phyloP scores from a whole-genome alignment of 2,888 invertebrate genomes.

The Torymus auratus region DNA sequence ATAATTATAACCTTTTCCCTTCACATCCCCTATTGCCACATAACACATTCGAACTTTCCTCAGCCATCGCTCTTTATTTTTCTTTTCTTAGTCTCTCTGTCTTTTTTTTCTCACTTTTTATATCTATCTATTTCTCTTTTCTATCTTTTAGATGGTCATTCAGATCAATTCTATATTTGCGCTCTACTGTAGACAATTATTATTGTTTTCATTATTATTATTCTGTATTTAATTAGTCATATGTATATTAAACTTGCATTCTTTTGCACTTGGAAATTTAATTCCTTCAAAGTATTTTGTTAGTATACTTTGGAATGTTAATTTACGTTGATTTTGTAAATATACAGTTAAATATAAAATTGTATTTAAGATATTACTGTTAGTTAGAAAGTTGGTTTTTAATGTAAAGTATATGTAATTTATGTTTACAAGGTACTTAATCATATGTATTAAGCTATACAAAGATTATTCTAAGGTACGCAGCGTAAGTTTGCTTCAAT shows the following conservation, averaged over 20 bases:
- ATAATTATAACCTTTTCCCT: not conserved
- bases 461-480: too few species aligned
- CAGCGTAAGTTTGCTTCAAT: not conserved
- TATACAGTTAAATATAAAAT: not conserved
- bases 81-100: not conserved
- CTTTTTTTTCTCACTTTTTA: not conserved
- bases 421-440: too few species aligned
- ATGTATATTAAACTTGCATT: constrained; percentile 39
- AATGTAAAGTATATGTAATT: too few species aligned
- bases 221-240: constrained; percentile 46
- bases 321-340: constrained; percentile 4
- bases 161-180: constrained; percentile 45
- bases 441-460: too few species aligned
- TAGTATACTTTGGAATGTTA: not conserved
- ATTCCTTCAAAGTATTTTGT: constrained; percentile 2
- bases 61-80: not conserved
- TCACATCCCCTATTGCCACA: not conserved
- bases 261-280: constrained; percentile 28
- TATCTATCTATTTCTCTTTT: constrained; percentile 8
- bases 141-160: constrained; percentile 42
- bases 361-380: not conserved
- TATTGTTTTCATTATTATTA: constrained; percentile 22
- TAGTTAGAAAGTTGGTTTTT: not conserved
- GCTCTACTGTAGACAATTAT: constrained; percentile 44
- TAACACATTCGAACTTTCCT: constrained; percentile 5